Evolutionary conservation across 1,140 invertebrate genomes (phyloP).

Genomic region (Xylocopa sonorina): DNA sequence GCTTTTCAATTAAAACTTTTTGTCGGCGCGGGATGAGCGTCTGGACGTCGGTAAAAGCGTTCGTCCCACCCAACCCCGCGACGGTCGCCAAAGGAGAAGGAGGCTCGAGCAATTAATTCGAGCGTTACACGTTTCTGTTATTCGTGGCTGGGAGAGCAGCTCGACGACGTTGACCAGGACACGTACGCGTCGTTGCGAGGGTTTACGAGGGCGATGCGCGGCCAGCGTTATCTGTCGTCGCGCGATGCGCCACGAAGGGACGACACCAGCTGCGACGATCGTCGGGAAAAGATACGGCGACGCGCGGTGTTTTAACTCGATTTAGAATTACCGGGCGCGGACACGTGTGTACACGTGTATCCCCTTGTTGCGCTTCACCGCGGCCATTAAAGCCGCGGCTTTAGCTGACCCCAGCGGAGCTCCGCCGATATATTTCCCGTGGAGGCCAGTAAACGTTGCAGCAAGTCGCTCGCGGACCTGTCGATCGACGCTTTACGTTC

Average conservation of each 20-base stretch:
- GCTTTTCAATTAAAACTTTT: conserved; percentile 47
- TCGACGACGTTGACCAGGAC: too few relatives aligned
- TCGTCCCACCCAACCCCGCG: not conserved
- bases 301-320: conserved; percentile 6
- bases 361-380: conserved; percentile 51
- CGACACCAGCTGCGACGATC: not conserved
- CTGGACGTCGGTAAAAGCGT: not conserved
- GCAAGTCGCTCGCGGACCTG: not conserved
- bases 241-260: not conserved
- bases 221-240: not conserved
- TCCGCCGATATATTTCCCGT: conserved; percentile 37
- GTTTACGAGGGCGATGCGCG: conserved; percentile 6
- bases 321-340: conserved; percentile 43
- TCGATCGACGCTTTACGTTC: conserved; percentile 4
- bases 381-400: conserved; percentile 44
- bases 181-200: not conserved
- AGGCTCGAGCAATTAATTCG: conserved; percentile 19
- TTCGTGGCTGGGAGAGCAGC: not conserved
- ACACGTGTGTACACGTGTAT: conserved; percentile 45
- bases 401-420: conserved; percentile 42
- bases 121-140: not conserved
- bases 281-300: conserved; percentile 9
- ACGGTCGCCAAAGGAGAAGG: not conserved
- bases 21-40: not conserved
- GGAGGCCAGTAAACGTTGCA: conserved; percentile 7